Percentiles rank a stretch among this genome's conserved stretches.
phyloP scores from a whole-genome alignment of 2,797 vertebrate genomes.

The Pristis pectinata region DNA sequence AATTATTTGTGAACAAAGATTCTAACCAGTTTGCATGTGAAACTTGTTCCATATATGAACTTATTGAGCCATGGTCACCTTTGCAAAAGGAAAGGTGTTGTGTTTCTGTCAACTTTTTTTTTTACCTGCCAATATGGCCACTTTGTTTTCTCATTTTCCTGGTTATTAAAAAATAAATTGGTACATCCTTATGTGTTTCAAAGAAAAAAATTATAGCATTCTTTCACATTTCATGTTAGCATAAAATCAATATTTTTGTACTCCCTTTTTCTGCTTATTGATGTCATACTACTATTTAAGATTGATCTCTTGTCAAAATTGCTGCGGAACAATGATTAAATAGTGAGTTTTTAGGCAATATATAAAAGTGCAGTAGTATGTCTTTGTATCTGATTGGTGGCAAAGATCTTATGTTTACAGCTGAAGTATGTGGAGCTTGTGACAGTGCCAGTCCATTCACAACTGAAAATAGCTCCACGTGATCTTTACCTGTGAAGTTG shows the following conservation, averaged over 20 bases:
- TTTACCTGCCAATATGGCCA: not conserved
- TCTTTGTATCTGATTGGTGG: not conserved
- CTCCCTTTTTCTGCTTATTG: not conserved
- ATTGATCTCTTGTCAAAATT: not conserved
- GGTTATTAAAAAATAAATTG: slow-evolving; percentile 23
- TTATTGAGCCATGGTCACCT: not conserved
- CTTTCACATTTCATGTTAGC: not conserved
- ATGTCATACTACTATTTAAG: not conserved
- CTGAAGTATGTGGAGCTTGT: not conserved
- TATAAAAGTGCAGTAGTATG: no score
- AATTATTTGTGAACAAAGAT: not conserved
- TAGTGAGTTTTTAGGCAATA: no score
- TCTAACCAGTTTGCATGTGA: not conserved
- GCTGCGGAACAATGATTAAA: not conserved
- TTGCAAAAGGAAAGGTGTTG: not conserved
- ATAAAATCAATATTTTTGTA: not conserved
- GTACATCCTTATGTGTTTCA: not conserved
- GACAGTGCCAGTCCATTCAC: not conserved
- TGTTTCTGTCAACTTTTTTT: not conserved
- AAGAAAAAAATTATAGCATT: not conserved
- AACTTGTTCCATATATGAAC: not conserved
- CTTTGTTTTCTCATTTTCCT: not conserved
- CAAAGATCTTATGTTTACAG: not conserved
- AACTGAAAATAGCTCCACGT: slow-evolving; percentile 7
- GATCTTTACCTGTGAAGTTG: not conserved